Percentiles rank a stretch among this genome's conserved stretches.
phyloP scores from a whole-genome alignment of 2,797 vertebrate species.

The Microhierax caerulescens region DNA sequence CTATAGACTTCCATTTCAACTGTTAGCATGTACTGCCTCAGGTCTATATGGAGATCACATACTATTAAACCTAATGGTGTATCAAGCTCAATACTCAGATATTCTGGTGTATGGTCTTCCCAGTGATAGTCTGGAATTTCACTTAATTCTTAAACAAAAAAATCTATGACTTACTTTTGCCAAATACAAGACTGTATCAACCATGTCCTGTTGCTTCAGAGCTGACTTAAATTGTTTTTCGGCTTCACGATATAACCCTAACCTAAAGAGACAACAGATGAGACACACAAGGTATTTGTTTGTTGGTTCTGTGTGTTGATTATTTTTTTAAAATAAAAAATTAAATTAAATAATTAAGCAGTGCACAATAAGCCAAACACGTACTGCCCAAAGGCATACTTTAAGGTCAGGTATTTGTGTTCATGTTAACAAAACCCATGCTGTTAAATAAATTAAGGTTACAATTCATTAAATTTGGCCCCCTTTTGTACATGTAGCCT shows the following conservation, averaged over 20 bases:
- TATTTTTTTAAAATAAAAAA: not conserved
- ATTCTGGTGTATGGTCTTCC: not conserved
- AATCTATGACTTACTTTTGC: slow-evolving; percentile 85
- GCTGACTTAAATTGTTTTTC: slow-evolving; percentile 97
- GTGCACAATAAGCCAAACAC: not conserved
- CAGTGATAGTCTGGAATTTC: not conserved
- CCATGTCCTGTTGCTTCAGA: slow-evolving; percentile 92
- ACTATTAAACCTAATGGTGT: not conserved
- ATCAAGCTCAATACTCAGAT: not conserved
- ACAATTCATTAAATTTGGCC: not conserved
- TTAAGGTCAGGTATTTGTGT: not conserved
- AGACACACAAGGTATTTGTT: not conserved
- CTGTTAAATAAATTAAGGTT: not conserved
- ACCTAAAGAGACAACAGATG: slow-evolving; percentile 63
- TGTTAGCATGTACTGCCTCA: not conserved
- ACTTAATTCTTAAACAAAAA: slow-evolving; percentile 4
- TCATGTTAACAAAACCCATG: not conserved
- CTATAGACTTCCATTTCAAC: not conserved
- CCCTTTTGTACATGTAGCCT: not conserved
- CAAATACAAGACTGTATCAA: slow-evolving; percentile 93
- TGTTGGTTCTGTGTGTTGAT: rapidly evolving
- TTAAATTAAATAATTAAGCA: not conserved
- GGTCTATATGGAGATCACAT: not conserved
- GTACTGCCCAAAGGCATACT: not conserved
- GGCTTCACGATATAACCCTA: slow-evolving; percentile 93